Evolutionary conservation across 2,113 vertebrate genomes (phyloP), one percentile per base, ranked within the genome.

Genomic region (Siphamia tubifer): DNA sequence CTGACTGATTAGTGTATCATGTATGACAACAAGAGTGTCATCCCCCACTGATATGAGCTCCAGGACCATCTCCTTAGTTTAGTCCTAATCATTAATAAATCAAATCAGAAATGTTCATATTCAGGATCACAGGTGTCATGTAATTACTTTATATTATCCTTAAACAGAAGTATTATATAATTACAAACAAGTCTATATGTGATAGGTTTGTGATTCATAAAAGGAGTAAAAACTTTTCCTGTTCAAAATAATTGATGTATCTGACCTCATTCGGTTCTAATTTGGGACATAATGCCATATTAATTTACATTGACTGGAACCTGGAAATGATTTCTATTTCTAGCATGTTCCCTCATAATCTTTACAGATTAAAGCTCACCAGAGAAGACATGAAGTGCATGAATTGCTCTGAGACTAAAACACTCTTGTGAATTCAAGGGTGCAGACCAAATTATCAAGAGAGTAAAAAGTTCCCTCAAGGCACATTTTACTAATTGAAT

Each of bases 401-500:
- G 66, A 78, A 76, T 81, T 66, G 83, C 85, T 84, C 60, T 53
- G 79, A 81, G 83, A 74, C 68, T 36, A 9, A 66, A 73, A 61
- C 27, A 8, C 77, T 61, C 79, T 24, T 17, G 77, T 68, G 81
- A 72, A 77, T 84, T 81, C 7, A 9, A 73, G 57, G 57, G 56
- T 65, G 47, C 79, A 43, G 68, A 71, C 49, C 45, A 53, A 87
- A 82, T 78, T 72, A 68, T 62, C 88, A 63, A 51, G 83, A 81
- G 86, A 79, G 39, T 77, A 45, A 39, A 68, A 72, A 57, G 32
- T 36, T 74, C 64, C 71, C 83, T 76, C 44, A 1, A 23, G 84
- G 81, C 62, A 58, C 39, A 52, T 77, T 79, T 69, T 55, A 68
- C 85, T 89, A 84, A 92, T 92, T 91, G 89, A 45, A 77, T 48